Conservation (phyloP, 2,888 invertebrate genomes). For the Clitarchus hookeri region DNA sequence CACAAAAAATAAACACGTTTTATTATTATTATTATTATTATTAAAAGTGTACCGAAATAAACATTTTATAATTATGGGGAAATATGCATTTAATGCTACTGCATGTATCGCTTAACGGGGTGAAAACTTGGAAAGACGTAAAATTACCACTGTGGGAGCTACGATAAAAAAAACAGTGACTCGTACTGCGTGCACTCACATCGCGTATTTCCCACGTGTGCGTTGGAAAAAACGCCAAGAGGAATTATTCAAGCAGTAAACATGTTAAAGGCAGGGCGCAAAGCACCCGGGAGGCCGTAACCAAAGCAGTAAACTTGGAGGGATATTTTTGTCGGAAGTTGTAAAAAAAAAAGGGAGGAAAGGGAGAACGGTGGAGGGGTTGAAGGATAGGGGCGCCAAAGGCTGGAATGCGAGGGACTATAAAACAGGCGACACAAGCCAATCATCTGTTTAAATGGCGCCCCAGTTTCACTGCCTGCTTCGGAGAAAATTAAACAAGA, state of each 20-base stretch:
- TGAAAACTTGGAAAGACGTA: too few species aligned
- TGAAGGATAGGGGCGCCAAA: neutral
- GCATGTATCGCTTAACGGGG: too few species aligned
- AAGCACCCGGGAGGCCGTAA: neutral
- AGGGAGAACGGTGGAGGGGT: neutral
- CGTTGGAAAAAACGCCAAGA: neutral
- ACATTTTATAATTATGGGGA: too few species aligned
- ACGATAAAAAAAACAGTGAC: neutral
- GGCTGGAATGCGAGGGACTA: neutral
- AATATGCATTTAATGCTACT: too few species aligned
- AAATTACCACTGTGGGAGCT: neutral
- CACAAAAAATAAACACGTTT: too few species aligned
- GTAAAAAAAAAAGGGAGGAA: neutral
- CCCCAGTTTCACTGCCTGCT: neutral
- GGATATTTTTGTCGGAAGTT: neutral
- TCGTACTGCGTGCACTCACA: neutral
- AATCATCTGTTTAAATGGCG: neutral
- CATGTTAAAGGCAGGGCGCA: neutral
- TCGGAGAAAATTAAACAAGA: neutral
- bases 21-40: too few species aligned
- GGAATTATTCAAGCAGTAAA: constrained; percentile 4
- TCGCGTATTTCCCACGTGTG: neutral
- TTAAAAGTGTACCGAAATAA: too few species aligned
- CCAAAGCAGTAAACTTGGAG: neutral
- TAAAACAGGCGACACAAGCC: neutral